Conservation (phyloP, 2,797 vertebrate species). For the Okamejei kenojei region DNA sequence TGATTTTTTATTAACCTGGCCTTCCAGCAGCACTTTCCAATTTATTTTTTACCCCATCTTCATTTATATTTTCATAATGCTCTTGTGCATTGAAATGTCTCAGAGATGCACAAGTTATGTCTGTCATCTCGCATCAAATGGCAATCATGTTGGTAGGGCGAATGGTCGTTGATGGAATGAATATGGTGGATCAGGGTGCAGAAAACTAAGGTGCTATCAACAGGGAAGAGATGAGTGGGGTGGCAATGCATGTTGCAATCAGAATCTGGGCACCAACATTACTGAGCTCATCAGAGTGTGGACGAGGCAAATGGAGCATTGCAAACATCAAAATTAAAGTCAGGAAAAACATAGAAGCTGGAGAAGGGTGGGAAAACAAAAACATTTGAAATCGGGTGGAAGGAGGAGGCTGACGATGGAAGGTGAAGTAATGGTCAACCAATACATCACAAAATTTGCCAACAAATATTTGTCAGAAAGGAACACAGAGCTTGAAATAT, state of each 20-base stretch:
- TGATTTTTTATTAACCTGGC: neutral
- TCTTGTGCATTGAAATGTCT: neutral
- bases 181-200: no score
- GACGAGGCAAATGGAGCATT: neutral
- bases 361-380: neutral
- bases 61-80: neutral
- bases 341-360: neutral
- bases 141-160: neutral
- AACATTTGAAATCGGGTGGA: neutral
- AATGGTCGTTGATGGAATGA: neutral
- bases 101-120: neutral
- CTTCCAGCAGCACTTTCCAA: neutral
- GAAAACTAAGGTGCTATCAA: neutral
- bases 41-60: neutral
- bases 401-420: neutral
- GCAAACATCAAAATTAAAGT: neutral
- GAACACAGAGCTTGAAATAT: neutral
- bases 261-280: neutral
- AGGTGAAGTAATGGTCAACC: neutral
- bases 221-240: neutral
- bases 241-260: neutral
- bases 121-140: neutral
- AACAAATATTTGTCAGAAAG: neutral
- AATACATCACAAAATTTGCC: neutral
- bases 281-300: neutral